These are phyloP conservation scores for Artibeus lituratus DNA, from an alignment of 2,797 vertebrate genomes.

Conservation along the genomic window DNA sequence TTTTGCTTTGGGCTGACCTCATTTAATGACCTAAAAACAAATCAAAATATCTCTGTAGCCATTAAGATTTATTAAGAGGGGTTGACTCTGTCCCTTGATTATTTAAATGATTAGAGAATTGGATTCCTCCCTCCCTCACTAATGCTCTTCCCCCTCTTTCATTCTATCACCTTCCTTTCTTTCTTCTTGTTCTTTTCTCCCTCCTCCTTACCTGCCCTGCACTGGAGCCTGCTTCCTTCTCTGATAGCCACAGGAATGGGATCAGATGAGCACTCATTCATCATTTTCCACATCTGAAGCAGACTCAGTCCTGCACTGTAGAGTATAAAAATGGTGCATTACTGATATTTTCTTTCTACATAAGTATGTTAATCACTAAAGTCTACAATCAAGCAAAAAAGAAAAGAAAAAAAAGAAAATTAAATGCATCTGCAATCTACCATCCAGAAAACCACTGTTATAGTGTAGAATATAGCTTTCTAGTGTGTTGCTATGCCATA, in stretches of 20 bases:
- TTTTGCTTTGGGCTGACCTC: not conserved
- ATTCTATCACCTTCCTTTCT: not conserved
- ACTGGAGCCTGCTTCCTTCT: not conserved
- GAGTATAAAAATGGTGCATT: not conserved
- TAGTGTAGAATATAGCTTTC: not conserved
- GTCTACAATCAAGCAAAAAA: not conserved
- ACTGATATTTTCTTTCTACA: not conserved
- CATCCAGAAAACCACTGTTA: not conserved
- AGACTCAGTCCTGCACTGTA: not conserved
- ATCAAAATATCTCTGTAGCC: not conserved
- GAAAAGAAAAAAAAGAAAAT: not conserved
- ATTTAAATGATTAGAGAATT: not conserved
- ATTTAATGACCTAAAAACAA: constrained; percentile 5
- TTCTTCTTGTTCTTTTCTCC: not conserved
- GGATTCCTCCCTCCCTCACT: not conserved
- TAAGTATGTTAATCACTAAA: not conserved
- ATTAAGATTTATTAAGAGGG: not conserved
- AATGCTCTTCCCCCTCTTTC: not conserved
- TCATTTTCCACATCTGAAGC: not conserved
- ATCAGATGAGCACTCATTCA: not conserved
- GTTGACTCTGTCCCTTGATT: not conserved
- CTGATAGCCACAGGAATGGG: not conserved
- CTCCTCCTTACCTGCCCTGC: not conserved
- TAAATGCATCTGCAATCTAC: not conserved
- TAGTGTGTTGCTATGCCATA: not conserved